Conservation (phyloP, 1,140 invertebrate species). For the Drosophila kanapiae region DNA sequence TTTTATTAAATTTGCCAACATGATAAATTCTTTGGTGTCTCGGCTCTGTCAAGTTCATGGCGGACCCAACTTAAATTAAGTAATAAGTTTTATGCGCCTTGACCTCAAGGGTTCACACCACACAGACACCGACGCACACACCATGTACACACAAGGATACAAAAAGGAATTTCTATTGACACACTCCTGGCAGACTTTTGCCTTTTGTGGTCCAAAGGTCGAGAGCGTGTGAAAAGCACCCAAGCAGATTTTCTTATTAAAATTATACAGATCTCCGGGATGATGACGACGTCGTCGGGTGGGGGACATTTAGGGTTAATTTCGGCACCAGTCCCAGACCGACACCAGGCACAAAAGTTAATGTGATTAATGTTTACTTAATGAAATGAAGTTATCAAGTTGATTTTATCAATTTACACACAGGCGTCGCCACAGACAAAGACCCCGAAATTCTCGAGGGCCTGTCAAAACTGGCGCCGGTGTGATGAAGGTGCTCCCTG, state of each 20-base stretch:
- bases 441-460: conserved; percentile 29
- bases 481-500: conserved; percentile 66
- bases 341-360: conserved; percentile 69
- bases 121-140: conserved; percentile 24
- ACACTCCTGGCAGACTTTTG: conserved; percentile 70
- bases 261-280: conserved; percentile 53
- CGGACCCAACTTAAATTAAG: conserved; percentile 75
- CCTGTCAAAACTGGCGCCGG: conserved; percentile 67
- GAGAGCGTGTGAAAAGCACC: conserved; percentile 47
- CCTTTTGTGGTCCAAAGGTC: conserved; percentile 73
- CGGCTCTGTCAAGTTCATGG: conserved; percentile 33
- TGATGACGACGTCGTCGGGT: neutral
- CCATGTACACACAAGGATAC: conserved; percentile 11
- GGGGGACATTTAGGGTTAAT: conserved; percentile 70
- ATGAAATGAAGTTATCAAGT: conserved; percentile 84
- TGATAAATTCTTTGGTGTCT: conserved; percentile 70
- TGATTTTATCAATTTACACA: conserved; percentile 83
- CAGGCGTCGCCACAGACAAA: conserved; percentile 65
- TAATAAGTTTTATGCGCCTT: conserved; percentile 81
- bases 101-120: conserved; percentile 67
- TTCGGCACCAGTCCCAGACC: conserved; percentile 50
- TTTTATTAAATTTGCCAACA: conserved; percentile 80
- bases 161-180: conserved; percentile 60
- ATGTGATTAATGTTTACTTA: conserved; percentile 84
- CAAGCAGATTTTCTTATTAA: conserved; percentile 75